A percentile compares a stretch with the other conserved stretches of the same genome.
phyloP scores from a whole-genome alignment of 2,113 vertebrate genomes.

The Amphiprion percula region DNA sequence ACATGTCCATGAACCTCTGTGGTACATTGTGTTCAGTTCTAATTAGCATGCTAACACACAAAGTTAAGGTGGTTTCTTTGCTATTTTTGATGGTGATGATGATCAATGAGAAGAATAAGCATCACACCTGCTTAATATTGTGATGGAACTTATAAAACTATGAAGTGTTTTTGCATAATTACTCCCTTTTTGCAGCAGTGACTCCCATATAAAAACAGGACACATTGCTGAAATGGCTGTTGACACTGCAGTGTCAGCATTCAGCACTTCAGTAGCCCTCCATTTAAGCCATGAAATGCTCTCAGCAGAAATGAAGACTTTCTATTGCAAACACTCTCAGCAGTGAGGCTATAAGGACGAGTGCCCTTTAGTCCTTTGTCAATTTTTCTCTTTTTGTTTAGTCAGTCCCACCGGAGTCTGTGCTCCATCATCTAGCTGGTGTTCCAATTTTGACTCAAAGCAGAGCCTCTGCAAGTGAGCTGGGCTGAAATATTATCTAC shows the following conservation, averaged over 20 bases:
- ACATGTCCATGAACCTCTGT: too few relatives aligned
- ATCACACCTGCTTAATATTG: too few relatives aligned
- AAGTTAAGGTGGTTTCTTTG: too few relatives aligned
- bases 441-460: conserved; percentile 75
- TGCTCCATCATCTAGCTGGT: conserved; percentile 56
- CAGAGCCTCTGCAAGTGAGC: conserved; percentile 70
- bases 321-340: conserved; percentile 34
- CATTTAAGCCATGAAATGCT: conserved; percentile 38
- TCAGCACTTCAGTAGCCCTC: conserved; percentile 34
- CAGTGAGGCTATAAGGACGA: conserved; percentile 42
- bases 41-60: too few relatives aligned
- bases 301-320: conserved; percentile 23
- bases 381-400: conserved; percentile 81
- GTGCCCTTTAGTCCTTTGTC: conserved; percentile 38
- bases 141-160: neutral
- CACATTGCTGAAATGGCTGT: conserved; percentile 19
- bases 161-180: neutral
- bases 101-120: too few relatives aligned
- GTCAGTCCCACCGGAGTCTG: conserved; percentile 69
- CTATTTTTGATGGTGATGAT: too few relatives aligned
- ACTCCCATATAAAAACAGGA: neutral
- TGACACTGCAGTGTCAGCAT: neutral
- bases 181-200: neutral
- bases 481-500: conserved; percentile 81
- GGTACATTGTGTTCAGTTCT: too few relatives aligned